Percentiles rank a stretch among this genome's conserved stretches.
Conservation (phyloP, 30 jellyfish, hydroid and myxozoan genomes). For the Hydractinia echinata region DNA sequence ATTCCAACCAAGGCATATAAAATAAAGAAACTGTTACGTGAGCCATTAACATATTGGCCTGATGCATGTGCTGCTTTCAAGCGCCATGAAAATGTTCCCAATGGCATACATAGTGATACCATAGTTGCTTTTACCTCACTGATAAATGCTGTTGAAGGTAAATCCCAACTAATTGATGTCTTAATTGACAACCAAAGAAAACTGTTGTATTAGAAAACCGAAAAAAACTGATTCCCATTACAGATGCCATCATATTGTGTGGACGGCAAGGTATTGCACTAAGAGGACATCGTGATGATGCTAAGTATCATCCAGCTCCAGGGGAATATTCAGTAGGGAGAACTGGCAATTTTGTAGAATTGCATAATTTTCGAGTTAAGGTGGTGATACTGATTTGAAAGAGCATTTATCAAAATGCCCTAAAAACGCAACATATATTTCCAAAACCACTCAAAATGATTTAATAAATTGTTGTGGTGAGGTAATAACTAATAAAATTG, state of each 20-base stretch:
- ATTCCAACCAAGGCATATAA: neutral
- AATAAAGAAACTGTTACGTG: neutral
- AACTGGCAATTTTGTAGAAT: slow-evolving; percentile 48
- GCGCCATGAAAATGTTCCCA: neutral
- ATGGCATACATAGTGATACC: neutral
- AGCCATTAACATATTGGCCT: neutral
- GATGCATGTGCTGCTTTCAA: neutral
- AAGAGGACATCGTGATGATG: slow-evolving; percentile 34
- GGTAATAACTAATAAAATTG: slow-evolving; percentile 1
- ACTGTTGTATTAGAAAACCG: slow-evolving; percentile 10
- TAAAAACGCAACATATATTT: slow-evolving; percentile 46
- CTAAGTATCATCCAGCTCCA: neutral
- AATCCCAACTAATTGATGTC: neutral
- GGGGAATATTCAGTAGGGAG: neutral
- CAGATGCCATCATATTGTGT: slow-evolving; percentile 42
- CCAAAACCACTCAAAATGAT: slow-evolving; percentile 57
- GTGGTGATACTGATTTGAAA: slow-evolving; percentile 44
- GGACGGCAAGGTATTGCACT: slow-evolving; percentile 44
- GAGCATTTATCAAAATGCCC: slow-evolving; percentile 37
- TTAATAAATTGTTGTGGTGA: slow-evolving; percentile 36
- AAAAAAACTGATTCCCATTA: slow-evolving; percentile 34
- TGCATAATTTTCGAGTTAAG: slow-evolving; percentile 38
- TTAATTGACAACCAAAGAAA: neutral
- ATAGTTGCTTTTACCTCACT: neutral
- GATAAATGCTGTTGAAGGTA: neutral